Conservation (phyloP, 2,113 vertebrate species). For the Tragelaphus buxtoni region DNA sequence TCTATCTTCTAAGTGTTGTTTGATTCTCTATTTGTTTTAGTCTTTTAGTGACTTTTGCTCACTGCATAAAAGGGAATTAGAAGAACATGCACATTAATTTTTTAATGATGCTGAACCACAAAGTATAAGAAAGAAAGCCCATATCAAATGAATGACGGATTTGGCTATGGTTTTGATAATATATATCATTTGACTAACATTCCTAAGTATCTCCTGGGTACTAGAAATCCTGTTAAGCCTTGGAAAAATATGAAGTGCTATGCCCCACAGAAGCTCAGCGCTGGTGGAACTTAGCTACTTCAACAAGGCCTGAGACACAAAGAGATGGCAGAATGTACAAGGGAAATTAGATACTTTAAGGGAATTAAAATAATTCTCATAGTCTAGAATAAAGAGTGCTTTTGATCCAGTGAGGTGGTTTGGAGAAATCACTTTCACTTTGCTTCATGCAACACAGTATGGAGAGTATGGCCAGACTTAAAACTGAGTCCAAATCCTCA, state of each 20-base stretch:
- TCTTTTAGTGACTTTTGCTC: background rate
- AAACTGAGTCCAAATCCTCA: background rate
- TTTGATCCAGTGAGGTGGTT: background rate
- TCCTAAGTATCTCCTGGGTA: background rate
- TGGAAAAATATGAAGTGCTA: background rate
- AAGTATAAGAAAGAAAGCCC: background rate
- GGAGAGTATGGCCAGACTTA: background rate
- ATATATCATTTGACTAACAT: background rate
- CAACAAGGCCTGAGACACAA: background rate
- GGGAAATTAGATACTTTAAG: background rate
- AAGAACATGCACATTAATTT: background rate
- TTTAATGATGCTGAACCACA: slow-evolving; percentile 6
- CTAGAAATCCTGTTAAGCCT: background rate
- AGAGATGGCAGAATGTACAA: background rate
- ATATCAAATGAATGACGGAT: background rate
- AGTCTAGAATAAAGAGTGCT: background rate
- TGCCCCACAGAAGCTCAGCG: background rate
- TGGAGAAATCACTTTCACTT: background rate
- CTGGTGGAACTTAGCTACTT: background rate
- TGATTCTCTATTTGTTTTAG: background rate
- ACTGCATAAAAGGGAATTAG: background rate
- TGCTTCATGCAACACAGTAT: background rate
- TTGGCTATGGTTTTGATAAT: background rate
- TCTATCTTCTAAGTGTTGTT: background rate
- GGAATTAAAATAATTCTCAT: background rate